Conservation (phyloP, 2,888 invertebrate genomes). For the Acrobeloides nanus region DNA sequence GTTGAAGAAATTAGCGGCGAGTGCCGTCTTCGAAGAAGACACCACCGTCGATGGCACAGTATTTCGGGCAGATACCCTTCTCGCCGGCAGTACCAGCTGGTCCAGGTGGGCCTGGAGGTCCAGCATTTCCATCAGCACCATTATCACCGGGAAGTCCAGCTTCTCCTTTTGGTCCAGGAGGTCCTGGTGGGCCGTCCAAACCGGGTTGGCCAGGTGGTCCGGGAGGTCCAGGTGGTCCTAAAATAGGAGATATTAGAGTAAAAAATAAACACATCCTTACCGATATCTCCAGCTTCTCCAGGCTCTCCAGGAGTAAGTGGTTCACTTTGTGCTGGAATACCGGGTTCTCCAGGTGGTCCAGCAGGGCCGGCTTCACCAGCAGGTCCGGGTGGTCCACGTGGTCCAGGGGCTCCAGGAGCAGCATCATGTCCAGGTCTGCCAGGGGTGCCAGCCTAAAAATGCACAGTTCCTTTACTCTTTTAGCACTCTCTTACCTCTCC, state of each 20-base stretch:
- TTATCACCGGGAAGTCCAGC: slow-evolving; percentile 3
- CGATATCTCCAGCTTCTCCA: slow-evolving; percentile 11
- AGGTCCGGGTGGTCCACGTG: slow-evolving; percentile 25
- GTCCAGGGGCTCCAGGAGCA: slow-evolving; percentile 20
- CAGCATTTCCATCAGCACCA: too few species aligned
- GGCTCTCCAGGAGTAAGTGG: slow-evolving; percentile 29
- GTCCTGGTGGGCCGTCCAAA: slow-evolving; percentile 8
- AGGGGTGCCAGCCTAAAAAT: slow-evolving; percentile 25
- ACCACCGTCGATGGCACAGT: slow-evolving; percentile 37
- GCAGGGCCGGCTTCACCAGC: slow-evolving; percentile 17
- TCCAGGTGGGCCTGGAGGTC: slow-evolving; percentile 13
- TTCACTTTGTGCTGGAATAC: slow-evolving; percentile 26
- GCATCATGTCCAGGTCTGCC: slow-evolving; percentile 26
- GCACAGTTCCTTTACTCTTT: too few species aligned
- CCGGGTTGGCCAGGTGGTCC: too few species aligned
- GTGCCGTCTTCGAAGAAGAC: slow-evolving; percentile 41
- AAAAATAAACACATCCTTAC: not conserved
- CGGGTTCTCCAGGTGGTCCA: slow-evolving; percentile 23
- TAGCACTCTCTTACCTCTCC: too few species aligned
- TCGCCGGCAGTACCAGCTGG: slow-evolving; percentile 18
- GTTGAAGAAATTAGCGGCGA: slow-evolving; percentile 29
- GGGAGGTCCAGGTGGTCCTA: slow-evolving; percentile 2
- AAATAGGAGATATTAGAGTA: not conserved
- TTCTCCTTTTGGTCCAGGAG: not conserved
- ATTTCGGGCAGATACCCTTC: slow-evolving; percentile 37